phyloP scores from a whole-genome alignment of 1,140 invertebrate genomes.

The Amphibalanus amphitrite region DNA sequence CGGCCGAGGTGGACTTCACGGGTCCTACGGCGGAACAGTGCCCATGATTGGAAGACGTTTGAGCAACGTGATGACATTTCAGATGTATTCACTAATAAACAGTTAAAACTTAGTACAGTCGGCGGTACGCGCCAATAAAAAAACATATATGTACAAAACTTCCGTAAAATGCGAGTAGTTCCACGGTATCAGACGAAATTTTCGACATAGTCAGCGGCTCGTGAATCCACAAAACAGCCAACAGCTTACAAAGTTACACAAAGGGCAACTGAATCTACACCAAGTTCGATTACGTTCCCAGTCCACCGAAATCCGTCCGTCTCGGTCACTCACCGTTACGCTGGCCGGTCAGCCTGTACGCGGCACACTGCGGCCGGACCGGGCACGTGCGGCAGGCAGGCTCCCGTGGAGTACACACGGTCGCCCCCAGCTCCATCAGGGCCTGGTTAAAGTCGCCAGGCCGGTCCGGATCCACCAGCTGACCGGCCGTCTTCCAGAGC shows the following conservation, averaged over 20 bases:
- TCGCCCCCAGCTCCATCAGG: conserved; percentile 33
- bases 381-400: conserved; percentile 18
- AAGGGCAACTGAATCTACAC: conserved; percentile 3
- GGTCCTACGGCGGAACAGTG: too few relatives aligned
- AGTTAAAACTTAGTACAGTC: neutral
- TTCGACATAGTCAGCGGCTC: too few relatives aligned
- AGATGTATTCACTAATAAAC: neutral
- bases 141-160: conserved; percentile 8
- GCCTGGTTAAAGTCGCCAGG: conserved; percentile 33
- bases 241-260: conserved; percentile 13
- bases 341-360: conserved; percentile 10
- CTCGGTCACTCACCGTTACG: neutral
- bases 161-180: too few relatives aligned
- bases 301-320: too few relatives aligned
- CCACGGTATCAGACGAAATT: too few relatives aligned
- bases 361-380: conserved; percentile 12
- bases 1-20: conserved; percentile 1
- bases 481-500: conserved; percentile 25
- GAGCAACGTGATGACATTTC: neutral
- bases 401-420: conserved; percentile 29
- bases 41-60: too few relatives aligned
- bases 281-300: neutral
- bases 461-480: conserved; percentile 23
- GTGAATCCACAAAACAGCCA: conserved; percentile 6
- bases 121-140: neutral